A percentile compares a stretch with the other conserved stretches of the same genome.
Evolutionary conservation across 2,797 vertebrate genomes (phyloP).

Genomic region (Liparis tanakae): DNA sequence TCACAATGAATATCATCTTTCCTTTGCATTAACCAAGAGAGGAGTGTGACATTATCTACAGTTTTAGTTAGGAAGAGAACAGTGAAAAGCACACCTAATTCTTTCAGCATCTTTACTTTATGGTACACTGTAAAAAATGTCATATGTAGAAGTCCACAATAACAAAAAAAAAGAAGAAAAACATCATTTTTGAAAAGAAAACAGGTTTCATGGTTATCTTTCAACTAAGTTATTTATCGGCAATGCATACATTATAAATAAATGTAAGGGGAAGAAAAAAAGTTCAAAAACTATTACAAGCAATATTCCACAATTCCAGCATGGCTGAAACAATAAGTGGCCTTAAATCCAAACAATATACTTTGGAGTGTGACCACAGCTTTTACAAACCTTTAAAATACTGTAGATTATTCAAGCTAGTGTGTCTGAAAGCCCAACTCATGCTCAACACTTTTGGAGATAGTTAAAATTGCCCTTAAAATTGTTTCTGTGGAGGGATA

Average conservation of each 20-base stretch:
- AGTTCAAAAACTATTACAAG: slow-evolving; percentile 77
- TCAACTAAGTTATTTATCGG: slow-evolving; percentile 81
- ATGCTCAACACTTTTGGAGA: slow-evolving; percentile 75
- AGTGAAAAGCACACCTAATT: slow-evolving; percentile 82
- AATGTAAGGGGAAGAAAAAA: slow-evolving; percentile 76
- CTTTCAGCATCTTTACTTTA: slow-evolving; percentile 77
- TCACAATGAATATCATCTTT: slow-evolving; percentile 84
- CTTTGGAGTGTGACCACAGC: slow-evolving; percentile 69
- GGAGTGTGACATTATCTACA: slow-evolving; percentile 81
- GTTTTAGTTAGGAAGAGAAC: slow-evolving; percentile 81
- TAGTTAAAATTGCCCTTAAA: slow-evolving; percentile 82
- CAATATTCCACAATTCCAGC: slow-evolving; percentile 82
- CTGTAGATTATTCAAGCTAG: slow-evolving; percentile 68
- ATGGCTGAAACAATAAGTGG: slow-evolving; percentile 82
- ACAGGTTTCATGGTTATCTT: slow-evolving; percentile 64
- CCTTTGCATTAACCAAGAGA: slow-evolving; percentile 75
- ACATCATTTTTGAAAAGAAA: slow-evolving; percentile 46
- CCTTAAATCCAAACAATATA: slow-evolving; percentile 69
- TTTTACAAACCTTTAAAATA: slow-evolving; percentile 77
- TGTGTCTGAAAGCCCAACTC: slow-evolving; percentile 60
- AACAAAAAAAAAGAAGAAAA: slow-evolving; percentile 53
- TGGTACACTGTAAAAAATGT: slow-evolving; percentile 80
- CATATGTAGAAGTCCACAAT: slow-evolving; percentile 80
- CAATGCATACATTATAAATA: slow-evolving; percentile 88
- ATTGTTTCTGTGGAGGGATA: slow-evolving; percentile 54